Base-by-base conservation (phyloP, 2,113 vertebrate species). In the Cochlearius cochlearius region DNA sequence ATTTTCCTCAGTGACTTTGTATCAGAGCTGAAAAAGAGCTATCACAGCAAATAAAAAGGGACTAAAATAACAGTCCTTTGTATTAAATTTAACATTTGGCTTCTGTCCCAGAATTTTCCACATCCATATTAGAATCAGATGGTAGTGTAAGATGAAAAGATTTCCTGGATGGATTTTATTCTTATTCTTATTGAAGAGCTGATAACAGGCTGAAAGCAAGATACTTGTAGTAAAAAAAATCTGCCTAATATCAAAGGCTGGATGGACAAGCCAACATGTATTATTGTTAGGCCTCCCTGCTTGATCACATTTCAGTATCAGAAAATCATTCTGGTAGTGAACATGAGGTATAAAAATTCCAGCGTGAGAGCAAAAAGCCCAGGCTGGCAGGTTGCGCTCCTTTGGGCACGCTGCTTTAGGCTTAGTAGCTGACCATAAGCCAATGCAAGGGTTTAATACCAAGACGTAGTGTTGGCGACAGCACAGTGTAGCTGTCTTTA, bases 151-250 rank as follows among this genome's bases (percentile, higher is more conserved):
- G 95, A 96, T 97, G 92, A 96, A 97, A 97, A 95, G 84, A 80
- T 96, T 93, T 97, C 84, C 94, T 97, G 89, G 77, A 93, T 95
- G 63, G 53, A 38, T 92, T 96, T 96, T 94, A 85, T 95, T 97
- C 91, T 96, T 83, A 85, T 80, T 84, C 76, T 94, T 91, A 91
- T 91, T 94, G 94, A 93, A 91, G 41, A 74, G 59, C 77, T 94
- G 94, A 96, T 95, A 97, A 96, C 89, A 95, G 81, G 55, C 58
- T 91, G 75, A 90, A 95, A 91, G 84, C 84, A 95, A 95, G 87
- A 83, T 90, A 83, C 77, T 90, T 82, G 20, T 64, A 67, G 69
- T 58, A 92, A 73, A 85, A 94, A 92, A 91, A 78, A 17, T n/a
- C 84, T 91, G 59, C 67, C 53, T 89, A 38, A 49, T 89, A 92